Evolutionary conservation across 2,113 vertebrate genomes (phyloP), one percentile per base, ranked within the genome.

Genomic region (Hippopotamus amphibius): DNA sequence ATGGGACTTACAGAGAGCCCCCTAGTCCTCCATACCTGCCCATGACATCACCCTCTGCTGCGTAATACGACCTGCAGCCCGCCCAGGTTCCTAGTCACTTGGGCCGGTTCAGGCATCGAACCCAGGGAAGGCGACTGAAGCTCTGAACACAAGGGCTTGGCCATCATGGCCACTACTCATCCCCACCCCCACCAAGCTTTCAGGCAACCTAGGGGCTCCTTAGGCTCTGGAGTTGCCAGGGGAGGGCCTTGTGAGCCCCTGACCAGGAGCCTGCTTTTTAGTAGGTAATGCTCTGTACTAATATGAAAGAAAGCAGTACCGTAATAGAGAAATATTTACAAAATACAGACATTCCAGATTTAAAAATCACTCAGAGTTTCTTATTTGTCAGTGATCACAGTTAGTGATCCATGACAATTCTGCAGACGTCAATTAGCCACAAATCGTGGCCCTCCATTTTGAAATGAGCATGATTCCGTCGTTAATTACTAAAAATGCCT

Each of bases 361-460:
- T 81, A 26, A 84, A 85, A 77, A 76, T n/a, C 72, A 69, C 28
- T 82, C 15, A 46, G n/a, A 48, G 53, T 76, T 87, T 90, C 69
- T 76, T 76, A 65, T 61, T 68, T 93, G 79, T 93, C 37, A 77
- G 26, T 79, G 46, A 59, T 87, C 86, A 69, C 15, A 89, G 46
- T 55, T 13, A 89, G 59, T 48, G 80, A 95, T 72, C 72, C 86
- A 81, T 7, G 15, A 95, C 68, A 84, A 86, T 90, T 76, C 88
- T 1, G 57, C 48, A 63, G 63, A 53, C 2, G 1, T 76, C 93
- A 95, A 66, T 53, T 81, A n/a, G 22, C 46, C 53, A 84, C 90
- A 88, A 66, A 72, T 46, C 9, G 26, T 90, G 65, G 55, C 28
- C 86, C 96, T 97, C 97, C 97, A 97, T 98, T 96, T 98, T 98